phyloP scores from a whole-genome alignment of 2,888 invertebrate species.

The Lutraria lutraria region DNA sequence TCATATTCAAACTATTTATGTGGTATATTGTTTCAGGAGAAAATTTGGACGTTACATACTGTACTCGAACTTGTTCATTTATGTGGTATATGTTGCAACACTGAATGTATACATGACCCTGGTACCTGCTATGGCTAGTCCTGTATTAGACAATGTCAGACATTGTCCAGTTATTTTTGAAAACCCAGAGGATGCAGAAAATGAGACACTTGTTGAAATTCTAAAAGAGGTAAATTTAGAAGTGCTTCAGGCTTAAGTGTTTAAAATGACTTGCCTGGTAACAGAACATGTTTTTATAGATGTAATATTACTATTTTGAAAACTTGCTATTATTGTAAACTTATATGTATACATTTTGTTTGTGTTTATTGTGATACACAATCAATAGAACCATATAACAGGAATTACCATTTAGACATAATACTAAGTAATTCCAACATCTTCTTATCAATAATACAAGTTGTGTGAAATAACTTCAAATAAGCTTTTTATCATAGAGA shows the following conservation, averaged over 20 bases:
- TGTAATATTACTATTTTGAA: no score
- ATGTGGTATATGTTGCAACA: constrained; percentile 57
- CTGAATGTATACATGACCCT: constrained; percentile 63
- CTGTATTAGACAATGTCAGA: constrained; percentile 69
- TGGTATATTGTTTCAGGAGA: constrained; percentile 67
- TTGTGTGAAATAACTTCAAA: no score
- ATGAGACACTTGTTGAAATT: constrained; percentile 62
- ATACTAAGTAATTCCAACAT: no score
- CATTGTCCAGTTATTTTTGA: constrained; percentile 66
- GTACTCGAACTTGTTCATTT: constrained; percentile 67
- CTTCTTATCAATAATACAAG: no score
- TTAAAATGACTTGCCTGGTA: no score
- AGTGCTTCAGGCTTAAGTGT: neutral
- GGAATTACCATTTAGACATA: no score
- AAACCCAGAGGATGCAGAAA: constrained; percentile 44
- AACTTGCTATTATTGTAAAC: no score
- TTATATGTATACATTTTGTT: no score
- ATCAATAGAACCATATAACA: no score
- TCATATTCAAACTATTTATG: constrained; percentile 68
- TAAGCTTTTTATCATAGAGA: constrained; percentile 54
- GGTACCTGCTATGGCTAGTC: constrained; percentile 69
- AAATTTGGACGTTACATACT: constrained; percentile 68
- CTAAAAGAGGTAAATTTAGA: constrained; percentile 63
- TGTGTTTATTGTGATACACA: no score
- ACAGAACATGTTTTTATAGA: no score